These are phyloP conservation scores for Cavia porcellus DNA, from an alignment of 2,113 vertebrate species.

Conservation along the genomic window DNA sequence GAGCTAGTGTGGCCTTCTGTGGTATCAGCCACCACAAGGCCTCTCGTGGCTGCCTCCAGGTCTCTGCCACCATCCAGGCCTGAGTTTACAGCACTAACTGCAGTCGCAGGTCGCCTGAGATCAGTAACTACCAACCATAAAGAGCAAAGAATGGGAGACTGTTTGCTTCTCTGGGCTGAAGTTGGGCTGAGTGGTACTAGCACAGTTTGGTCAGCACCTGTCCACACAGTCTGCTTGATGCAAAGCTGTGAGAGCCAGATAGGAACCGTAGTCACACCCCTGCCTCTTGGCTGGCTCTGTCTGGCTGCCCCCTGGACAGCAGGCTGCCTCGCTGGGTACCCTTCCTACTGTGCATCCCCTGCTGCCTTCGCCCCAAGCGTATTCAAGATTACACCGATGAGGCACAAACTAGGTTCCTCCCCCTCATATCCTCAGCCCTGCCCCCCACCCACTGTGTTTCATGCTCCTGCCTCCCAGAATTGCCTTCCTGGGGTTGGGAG, in stretches of 20 bases:
- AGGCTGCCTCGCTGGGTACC: not conserved
- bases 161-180: not conserved
- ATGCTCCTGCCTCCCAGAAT: slow-evolving; percentile 7
- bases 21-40: not conserved
- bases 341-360: not conserved
- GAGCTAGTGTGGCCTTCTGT: not conserved
- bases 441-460: not conserved
- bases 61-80: not conserved
- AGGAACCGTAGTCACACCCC: not conserved
- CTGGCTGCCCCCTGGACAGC: not conserved
- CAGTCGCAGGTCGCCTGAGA: not conserved
- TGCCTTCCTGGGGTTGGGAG: not conserved
- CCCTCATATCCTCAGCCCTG: not conserved
- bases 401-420: too few relatives aligned
- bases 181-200: not conserved
- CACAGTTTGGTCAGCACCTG: not conserved
- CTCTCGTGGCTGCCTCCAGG: not conserved
- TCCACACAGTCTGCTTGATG: not conserved
- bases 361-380: not conserved
- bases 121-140: not conserved
- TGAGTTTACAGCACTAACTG: not conserved
- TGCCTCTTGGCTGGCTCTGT: not conserved
- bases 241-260: not conserved
- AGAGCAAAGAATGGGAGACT: not conserved
- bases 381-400: not conserved